Conservation (phyloP, 2,888 invertebrate species). For the Acrobasis suavella region DNA sequence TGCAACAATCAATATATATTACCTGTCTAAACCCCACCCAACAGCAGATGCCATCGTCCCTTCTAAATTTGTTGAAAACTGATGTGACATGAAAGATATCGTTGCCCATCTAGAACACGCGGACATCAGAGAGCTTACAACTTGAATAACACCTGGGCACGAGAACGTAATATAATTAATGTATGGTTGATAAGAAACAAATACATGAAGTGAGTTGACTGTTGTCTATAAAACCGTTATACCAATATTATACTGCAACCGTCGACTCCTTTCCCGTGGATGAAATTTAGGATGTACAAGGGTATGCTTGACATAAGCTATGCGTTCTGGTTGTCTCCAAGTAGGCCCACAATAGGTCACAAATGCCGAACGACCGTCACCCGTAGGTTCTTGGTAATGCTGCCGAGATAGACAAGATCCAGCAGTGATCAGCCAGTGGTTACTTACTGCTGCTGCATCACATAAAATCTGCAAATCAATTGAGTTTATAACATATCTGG, state of each 20-base stretch:
- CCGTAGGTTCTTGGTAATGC: conserved; percentile 44
- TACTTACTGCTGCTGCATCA: conserved; percentile 65
- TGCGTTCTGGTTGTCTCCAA: conserved; percentile 61
- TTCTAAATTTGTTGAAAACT: conserved; percentile 42
- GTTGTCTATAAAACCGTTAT: background rate
- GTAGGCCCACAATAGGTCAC: conserved; percentile 60
- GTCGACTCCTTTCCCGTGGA: conserved; percentile 45
- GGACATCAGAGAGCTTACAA: conserved; percentile 58
- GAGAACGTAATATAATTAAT: background rate
- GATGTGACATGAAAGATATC: conserved; percentile 62
- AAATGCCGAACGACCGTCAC: conserved; percentile 57
- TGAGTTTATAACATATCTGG: background rate
- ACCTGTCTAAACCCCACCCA: conserved; percentile 74
- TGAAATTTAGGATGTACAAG: conserved; percentile 61
- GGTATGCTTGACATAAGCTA: conserved; percentile 64
- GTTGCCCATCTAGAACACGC: conserved; percentile 62
- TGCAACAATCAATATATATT: background rate
- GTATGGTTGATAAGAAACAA: background rate
- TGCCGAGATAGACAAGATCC: conserved; percentile 63
- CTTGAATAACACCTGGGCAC: conserved; percentile 60
- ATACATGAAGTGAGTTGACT: background rate
- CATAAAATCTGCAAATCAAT: conserved; percentile 55
- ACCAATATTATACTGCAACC: conserved; percentile 66
- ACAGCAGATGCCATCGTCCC: conserved; percentile 54
- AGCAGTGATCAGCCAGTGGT: conserved; percentile 66